phyloP scores from a whole-genome alignment of 2,113 vertebrate species.

The Copsychus sechellarum region DNA sequence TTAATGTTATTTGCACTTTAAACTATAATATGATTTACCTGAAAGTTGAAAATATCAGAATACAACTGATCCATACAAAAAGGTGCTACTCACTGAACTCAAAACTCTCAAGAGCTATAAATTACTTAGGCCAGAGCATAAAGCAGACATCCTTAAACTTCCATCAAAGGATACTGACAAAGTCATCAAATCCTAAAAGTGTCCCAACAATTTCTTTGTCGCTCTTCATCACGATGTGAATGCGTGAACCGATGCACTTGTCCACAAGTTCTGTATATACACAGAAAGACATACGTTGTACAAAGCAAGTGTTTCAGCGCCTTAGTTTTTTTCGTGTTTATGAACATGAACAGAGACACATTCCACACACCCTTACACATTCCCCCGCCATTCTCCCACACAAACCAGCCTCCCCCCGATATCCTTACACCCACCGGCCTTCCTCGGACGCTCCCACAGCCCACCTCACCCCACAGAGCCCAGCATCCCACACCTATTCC shows the following conservation, averaged over 20 bases:
- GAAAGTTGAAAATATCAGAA: background rate
- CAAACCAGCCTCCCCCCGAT: no score
- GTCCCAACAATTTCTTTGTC: slow-evolving; percentile 98
- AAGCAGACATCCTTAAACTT: background rate
- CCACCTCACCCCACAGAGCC: background rate
- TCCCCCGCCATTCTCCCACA: background rate
- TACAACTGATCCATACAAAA: background rate
- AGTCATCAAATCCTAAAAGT: slow-evolving; percentile 93
- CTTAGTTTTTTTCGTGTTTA: background rate
- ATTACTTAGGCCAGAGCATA: background rate
- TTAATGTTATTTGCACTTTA: background rate
- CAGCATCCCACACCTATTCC: no score
- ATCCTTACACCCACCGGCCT: background rate
- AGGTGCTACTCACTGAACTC: background rate
- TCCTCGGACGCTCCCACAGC: no score
- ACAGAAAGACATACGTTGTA: background rate
- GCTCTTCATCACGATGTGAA: slow-evolving; percentile 98
- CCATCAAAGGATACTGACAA: slow-evolving; percentile 93
- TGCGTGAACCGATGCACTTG: slow-evolving; percentile 94
- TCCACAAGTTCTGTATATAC: slow-evolving; percentile 87
- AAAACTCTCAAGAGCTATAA: background rate
- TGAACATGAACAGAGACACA: background rate
- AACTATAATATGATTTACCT: background rate
- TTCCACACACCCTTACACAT: background rate
- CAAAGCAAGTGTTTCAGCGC: background rate